These are phyloP conservation scores for Drosophila saltans DNA, from an alignment of 1,140 invertebrate genomes.

Conservation along the genomic window DNA sequence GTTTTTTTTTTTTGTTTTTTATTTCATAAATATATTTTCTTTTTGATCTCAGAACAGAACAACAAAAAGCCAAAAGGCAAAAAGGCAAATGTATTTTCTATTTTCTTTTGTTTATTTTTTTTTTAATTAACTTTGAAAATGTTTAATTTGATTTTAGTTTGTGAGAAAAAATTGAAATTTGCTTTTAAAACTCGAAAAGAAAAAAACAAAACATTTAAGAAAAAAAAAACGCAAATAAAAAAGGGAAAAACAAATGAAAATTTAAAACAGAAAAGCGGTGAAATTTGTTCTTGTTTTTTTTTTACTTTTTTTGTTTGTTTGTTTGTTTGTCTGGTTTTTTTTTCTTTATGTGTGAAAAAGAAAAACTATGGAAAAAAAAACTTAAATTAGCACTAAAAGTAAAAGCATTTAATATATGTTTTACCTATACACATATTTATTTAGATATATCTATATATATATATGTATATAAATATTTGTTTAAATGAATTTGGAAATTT, in stretches of 20 bases:
- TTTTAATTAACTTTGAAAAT: constrained; percentile 44
- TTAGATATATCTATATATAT: background rate
- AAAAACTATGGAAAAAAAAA: constrained; percentile 23
- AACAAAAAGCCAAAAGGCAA: constrained; percentile 75
- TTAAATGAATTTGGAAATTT: constrained; percentile 8
- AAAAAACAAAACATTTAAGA: constrained; percentile 12
- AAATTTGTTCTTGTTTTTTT: no score
- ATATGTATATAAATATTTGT: background rate
- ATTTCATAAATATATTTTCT: no score
- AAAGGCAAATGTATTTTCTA: background rate
- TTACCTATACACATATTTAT: background rate
- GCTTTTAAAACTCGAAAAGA: constrained; percentile 15
- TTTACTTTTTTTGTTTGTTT: constrained; percentile 3
- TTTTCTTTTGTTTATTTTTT: constrained; percentile 15
- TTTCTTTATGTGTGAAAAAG: constrained; percentile 43
- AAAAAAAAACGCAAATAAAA: constrained; percentile 38
- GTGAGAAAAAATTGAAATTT: constrained; percentile 17
- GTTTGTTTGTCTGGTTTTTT: constrained; percentile 16
- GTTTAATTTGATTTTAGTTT: constrained; percentile 43
- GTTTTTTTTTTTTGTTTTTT: constrained; percentile 22
- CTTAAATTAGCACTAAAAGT: constrained; percentile 26
- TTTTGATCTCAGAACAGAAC: constrained; percentile 29
- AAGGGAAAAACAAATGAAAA: constrained; percentile 8
- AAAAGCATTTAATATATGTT: constrained; percentile 12
- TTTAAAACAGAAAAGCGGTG: no score